Conservation (phyloP, 2,888 invertebrate species). For the Prenolepis imparis region DNA sequence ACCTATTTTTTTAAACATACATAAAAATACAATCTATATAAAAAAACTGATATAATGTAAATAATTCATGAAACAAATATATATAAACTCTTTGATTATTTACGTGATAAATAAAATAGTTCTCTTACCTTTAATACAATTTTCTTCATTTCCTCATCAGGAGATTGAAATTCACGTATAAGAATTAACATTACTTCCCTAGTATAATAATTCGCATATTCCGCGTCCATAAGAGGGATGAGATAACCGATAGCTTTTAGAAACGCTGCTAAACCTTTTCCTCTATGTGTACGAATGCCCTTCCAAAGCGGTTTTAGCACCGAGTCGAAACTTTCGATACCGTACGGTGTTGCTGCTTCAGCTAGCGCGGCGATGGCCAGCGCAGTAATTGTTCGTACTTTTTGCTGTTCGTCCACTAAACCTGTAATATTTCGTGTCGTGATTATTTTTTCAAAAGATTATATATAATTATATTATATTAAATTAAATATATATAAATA, state of each 20-base stretch:
- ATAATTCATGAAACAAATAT: slow-evolving; percentile 45
- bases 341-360: slow-evolving; percentile 99
- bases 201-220: slow-evolving; percentile 99
- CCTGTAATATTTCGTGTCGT: slow-evolving; percentile 86
- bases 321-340: slow-evolving; percentile 99
- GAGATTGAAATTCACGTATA: slow-evolving; percentile 99
- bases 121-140: slow-evolving; percentile 96
- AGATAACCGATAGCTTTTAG: slow-evolving; percentile 99
- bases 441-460: not conserved
- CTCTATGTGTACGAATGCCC: slow-evolving; percentile 96
- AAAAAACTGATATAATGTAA: slow-evolving; percentile 4
- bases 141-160: slow-evolving; percentile 99
- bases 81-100: not conserved
- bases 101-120: not conserved
- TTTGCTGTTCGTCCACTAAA: slow-evolving; percentile 99
- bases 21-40: not conserved
- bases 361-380: slow-evolving; percentile 99
- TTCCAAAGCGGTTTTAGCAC: slow-evolving; percentile 99
- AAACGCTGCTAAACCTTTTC: slow-evolving; percentile 99
- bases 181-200: slow-evolving; percentile 99
- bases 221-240: slow-evolving; percentile 99
- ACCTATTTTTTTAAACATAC: slow-evolving; percentile 88
- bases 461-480: not conserved
- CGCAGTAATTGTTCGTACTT: slow-evolving; percentile 99
- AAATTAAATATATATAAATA: too few species aligned